Conservation (phyloP, 2,888 invertebrate genomes). For the Malthinus flaveolus region DNA sequence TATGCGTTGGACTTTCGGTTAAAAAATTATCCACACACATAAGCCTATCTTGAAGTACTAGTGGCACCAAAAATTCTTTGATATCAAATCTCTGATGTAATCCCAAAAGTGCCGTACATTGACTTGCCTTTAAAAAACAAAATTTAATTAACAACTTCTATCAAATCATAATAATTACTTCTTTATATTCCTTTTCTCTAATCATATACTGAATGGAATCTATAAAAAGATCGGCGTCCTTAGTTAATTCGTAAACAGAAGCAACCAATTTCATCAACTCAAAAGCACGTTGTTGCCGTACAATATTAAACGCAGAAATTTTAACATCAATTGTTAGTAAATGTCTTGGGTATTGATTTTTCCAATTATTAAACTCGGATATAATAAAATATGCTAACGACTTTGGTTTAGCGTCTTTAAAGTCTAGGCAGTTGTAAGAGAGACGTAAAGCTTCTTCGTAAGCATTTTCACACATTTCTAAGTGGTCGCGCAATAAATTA, state of each 20-base stretch:
- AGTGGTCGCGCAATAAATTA: constrained; percentile 48
- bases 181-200: constrained; percentile 66
- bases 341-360: constrained; percentile 50
- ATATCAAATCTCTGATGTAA: constrained; percentile 70
- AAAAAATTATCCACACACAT: constrained; percentile 78
- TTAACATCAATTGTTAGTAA: constrained; percentile 62
- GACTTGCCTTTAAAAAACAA: constrained; percentile 61
- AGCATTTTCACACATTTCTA: constrained; percentile 57
- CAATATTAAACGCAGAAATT: constrained; percentile 72
- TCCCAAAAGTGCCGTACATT: constrained; percentile 68
- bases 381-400: constrained; percentile 65
- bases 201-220: constrained; percentile 64
- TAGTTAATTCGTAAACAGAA: constrained; percentile 64
- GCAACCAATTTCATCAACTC: constrained; percentile 66
- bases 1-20: constrained; percentile 65
- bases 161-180: constrained; percentile 52
- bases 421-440: constrained; percentile 65
- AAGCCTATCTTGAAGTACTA: constrained; percentile 80
- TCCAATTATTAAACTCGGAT: constrained; percentile 63
- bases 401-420: constrained; percentile 65
- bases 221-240: constrained; percentile 65
- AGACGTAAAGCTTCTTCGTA: constrained; percentile 63
- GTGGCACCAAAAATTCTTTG: constrained; percentile 73
- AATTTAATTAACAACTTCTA: neutral
- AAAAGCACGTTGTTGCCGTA: constrained; percentile 68